phyloP scores from a whole-genome alignment of 2,797 vertebrate species.

The Sebastes taczanowskii region DNA sequence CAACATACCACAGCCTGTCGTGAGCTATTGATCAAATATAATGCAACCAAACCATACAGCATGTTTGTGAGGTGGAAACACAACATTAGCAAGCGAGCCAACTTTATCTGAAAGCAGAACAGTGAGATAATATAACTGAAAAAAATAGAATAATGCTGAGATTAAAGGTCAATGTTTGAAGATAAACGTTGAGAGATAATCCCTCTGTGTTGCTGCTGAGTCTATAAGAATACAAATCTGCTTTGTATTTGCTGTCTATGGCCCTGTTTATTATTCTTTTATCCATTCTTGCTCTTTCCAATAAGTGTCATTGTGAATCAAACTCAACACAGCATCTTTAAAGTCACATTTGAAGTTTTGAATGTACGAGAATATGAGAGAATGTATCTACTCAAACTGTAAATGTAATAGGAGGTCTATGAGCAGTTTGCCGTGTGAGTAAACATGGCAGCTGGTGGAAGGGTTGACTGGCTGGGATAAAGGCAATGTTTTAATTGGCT shows the following conservation, averaged over 20 bases:
- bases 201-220: neutral
- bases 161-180: conserved; percentile 35
- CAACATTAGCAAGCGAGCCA: neutral
- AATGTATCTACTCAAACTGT: neutral
- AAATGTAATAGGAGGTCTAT: neutral
- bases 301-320: neutral
- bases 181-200: neutral
- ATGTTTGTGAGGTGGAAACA: neutral
- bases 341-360: neutral
- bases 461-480: conserved; percentile 4
- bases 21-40: neutral
- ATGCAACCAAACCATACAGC: neutral
- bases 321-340: neutral
- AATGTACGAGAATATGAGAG: neutral
- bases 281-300: neutral
- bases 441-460: conserved; percentile 23
- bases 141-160: neutral
- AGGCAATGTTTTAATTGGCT: conserved; percentile 52
- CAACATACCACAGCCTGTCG: too few relatives aligned
- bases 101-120: conserved; percentile 1
- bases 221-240: conserved; percentile 1
- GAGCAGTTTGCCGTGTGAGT: neutral
- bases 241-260: neutral
- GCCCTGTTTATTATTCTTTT: neutral
- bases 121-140: neutral